Evolutionary conservation across 2,888 invertebrate species (phyloP).

Genomic region (Lacanobia wlatinum): DNA sequence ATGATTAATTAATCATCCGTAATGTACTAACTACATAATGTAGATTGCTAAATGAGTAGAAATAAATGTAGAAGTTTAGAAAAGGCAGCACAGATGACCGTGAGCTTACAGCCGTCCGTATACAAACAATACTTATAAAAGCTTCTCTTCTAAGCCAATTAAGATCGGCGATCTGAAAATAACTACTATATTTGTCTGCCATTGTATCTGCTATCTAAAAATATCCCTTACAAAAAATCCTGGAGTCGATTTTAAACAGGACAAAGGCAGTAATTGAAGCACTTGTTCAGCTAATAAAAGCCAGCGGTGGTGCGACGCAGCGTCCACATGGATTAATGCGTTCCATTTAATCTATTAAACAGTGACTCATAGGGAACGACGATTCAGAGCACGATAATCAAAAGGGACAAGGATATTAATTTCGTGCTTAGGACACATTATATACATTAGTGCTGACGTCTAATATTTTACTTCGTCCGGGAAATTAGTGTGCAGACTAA

Average conservation of each 20-base stretch:
- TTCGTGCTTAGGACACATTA: not conserved
- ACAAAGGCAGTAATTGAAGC: constrained; percentile 84
- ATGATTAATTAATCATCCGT: constrained; percentile 1
- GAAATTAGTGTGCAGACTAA: not conserved
- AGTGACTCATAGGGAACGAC: constrained; percentile 74
- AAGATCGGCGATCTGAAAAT: constrained; percentile 35
- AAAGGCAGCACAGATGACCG: not conserved
- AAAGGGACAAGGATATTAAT: constrained; percentile 34
- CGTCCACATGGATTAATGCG: constrained; percentile 83
- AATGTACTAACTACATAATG: not conserved
- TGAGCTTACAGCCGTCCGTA: not conserved
- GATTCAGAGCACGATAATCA: constrained; percentile 28
- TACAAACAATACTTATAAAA: constrained; percentile 3
- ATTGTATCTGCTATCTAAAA: constrained; percentile 51
- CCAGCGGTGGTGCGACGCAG: constrained; percentile 68
- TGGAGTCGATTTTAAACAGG: constrained; percentile 62
- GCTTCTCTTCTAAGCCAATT: constrained; percentile 13
- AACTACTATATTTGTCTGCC: constrained; percentile 25
- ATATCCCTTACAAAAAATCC: constrained; percentile 53
- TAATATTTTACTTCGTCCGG: not conserved
- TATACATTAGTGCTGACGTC: not conserved
- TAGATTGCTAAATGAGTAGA: not conserved
- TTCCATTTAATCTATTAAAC: constrained; percentile 87
- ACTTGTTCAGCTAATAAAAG: constrained; percentile 86
- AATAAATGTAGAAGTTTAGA: not conserved